Percentiles rank a stretch among this genome's conserved stretches.
These are phyloP conservation scores for Prosapia bicincta DNA, from an alignment of 2,888 invertebrate genomes.

Conservation along the genomic window DNA sequence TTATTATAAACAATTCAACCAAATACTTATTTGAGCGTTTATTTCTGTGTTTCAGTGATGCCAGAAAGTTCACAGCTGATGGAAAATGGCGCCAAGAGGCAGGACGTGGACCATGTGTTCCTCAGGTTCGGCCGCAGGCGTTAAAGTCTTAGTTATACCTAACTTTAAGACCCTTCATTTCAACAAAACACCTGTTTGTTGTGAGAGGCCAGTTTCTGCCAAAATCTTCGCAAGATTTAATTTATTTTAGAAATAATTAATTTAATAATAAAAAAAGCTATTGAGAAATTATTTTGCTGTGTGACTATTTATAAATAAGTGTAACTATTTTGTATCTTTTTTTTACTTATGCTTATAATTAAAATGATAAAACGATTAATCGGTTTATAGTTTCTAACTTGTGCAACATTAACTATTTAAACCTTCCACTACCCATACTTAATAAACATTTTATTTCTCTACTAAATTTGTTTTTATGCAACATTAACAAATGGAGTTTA, in stretches of 20 bases:
- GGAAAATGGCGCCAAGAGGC: slow-evolving; percentile 74
- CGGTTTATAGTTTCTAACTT: no score
- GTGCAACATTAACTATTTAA: no score
- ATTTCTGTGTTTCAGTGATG: slow-evolving; percentile 44
- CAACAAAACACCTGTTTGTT: not conserved
- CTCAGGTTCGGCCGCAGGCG: slow-evolving; percentile 77
- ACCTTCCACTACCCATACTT: no score
- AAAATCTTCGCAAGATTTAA: not conserved
- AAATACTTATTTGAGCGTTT: not conserved
- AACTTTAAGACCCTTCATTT: not conserved
- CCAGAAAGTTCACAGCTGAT: slow-evolving; percentile 44
- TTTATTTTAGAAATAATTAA: not conserved
- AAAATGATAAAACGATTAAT: no score
- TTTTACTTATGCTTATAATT: no score
- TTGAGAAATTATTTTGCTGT: no score
- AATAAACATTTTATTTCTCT: no score
- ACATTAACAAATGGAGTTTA: no score
- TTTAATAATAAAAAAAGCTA: no score
- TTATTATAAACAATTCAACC: no score
- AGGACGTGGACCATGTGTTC: slow-evolving; percentile 88
- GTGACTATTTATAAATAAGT: not conserved
- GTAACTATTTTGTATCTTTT: not conserved
- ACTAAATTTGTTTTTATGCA: no score
- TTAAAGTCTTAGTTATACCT: slow-evolving; percentile 16
- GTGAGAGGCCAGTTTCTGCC: not conserved